Conservation (phyloP, 1,140 invertebrate genomes). For the Drosophila setifemur region DNA sequence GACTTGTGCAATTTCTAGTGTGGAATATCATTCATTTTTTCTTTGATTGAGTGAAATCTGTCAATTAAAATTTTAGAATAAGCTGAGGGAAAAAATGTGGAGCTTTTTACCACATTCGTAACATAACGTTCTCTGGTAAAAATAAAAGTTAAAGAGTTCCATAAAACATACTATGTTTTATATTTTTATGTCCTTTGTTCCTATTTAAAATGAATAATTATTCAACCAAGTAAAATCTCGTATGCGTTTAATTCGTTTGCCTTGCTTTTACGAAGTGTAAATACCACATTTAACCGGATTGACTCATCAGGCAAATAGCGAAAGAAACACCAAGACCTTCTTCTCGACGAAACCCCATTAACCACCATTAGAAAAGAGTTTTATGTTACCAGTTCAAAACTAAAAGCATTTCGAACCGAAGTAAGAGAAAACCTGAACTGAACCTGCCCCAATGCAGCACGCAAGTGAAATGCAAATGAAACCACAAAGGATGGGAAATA, state of each 20-base stretch:
- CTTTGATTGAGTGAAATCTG: neutral
- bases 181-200: too few relatives aligned
- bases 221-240: too few relatives aligned
- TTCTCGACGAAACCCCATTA: conserved; percentile 45
- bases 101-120: too few relatives aligned
- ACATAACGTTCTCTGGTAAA: neutral
- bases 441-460: conserved; percentile 44
- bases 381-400: conserved; percentile 53
- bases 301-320: conserved; percentile 6
- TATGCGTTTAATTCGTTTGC: neutral
- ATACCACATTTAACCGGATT: neutral
- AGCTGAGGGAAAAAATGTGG: neutral
- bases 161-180: too few relatives aligned
- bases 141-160: too few relatives aligned
- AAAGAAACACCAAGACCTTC: neutral
- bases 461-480: conserved; percentile 57
- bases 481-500: conserved; percentile 22
- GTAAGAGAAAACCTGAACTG: neutral
- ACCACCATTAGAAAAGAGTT: conserved; percentile 52
- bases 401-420: conserved; percentile 37
- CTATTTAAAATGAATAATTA: too few relatives aligned
- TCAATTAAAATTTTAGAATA: neutral
- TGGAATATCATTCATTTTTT: conserved; percentile 9
- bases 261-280: neutral
- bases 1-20: neutral